phyloP scores from a whole-genome alignment of 2,797 vertebrate genomes.

The Chrosomus eos region DNA sequence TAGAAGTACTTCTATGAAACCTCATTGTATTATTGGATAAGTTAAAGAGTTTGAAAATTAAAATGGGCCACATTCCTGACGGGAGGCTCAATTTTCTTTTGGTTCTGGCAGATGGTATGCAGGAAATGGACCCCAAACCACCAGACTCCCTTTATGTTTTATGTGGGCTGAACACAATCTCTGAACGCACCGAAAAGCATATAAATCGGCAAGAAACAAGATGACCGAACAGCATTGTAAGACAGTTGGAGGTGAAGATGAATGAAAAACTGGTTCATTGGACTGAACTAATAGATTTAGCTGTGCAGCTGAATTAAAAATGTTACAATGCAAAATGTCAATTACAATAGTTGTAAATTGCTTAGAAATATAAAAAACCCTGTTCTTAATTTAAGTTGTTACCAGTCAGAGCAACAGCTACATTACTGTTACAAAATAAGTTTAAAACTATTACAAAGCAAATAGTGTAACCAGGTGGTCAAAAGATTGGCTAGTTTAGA shows the following conservation, averaged over 20 bases:
- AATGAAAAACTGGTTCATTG: slow-evolving; percentile 3
- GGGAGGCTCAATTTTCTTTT: slow-evolving; percentile 34
- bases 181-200: slow-evolving; percentile 7
- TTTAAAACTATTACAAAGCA: background rate
- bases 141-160: slow-evolving; percentile 5
- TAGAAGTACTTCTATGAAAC: background rate
- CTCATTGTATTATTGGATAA: background rate
- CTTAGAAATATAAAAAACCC: background rate
- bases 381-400: background rate
- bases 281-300: background rate
- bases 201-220: slow-evolving; percentile 24
- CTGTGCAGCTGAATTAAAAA: background rate
- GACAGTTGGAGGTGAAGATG: background rate
- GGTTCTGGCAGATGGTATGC: slow-evolving; percentile 9
- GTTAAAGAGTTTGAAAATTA: slow-evolving; percentile 1
- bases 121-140: slow-evolving; percentile 8
- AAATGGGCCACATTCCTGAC: background rate
- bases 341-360: background rate
- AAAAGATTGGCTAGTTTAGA: background rate
- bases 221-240: background rate
- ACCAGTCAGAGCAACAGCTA: background rate
- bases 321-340: background rate
- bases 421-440: background rate
- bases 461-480: background rate
- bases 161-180: slow-evolving; percentile 6